Evolutionary conservation across 1,140 invertebrate species (phyloP).

Genomic region (Eueides isabella): DNA sequence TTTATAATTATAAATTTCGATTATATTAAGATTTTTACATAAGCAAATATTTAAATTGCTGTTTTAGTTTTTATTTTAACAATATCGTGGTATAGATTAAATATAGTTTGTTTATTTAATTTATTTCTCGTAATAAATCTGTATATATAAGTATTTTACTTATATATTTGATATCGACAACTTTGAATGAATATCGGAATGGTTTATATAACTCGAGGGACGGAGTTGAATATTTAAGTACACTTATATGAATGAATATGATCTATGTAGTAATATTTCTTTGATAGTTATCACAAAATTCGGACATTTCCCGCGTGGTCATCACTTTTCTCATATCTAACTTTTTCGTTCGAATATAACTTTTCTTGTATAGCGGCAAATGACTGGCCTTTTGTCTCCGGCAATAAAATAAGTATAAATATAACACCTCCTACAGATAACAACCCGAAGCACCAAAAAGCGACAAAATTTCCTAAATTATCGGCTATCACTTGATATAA

Average conservation of each 20-base stretch:
- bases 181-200: not conserved
- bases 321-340: slow-evolving; percentile 62
- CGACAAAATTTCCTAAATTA: slow-evolving; percentile 85
- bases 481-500: slow-evolving; percentile 86
- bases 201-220: not conserved
- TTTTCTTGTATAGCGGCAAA: slow-evolving; percentile 82
- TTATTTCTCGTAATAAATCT: not conserved
- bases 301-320: slow-evolving; percentile 57
- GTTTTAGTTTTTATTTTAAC: not conserved
- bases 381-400: slow-evolving; percentile 92
- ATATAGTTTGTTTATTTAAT: not conserved
- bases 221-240: slow-evolving; percentile 8
- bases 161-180: not conserved
- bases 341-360: slow-evolving; percentile 66
- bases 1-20: not conserved
- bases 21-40: not conserved
- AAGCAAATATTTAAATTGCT: not conserved
- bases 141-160: not conserved
- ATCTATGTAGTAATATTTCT: slow-evolving; percentile 1
- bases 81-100: no score
- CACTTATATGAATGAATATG: slow-evolving; percentile 10
- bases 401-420: slow-evolving; percentile 86
- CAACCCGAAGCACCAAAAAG: slow-evolving; percentile 89
- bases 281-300: slow-evolving; percentile 37
- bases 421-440: slow-evolving; percentile 85